These are phyloP conservation scores for Campylomormyrus numenius DNA, from an alignment of 2,113 vertebrate genomes.

Conservation along the genomic window DNA sequence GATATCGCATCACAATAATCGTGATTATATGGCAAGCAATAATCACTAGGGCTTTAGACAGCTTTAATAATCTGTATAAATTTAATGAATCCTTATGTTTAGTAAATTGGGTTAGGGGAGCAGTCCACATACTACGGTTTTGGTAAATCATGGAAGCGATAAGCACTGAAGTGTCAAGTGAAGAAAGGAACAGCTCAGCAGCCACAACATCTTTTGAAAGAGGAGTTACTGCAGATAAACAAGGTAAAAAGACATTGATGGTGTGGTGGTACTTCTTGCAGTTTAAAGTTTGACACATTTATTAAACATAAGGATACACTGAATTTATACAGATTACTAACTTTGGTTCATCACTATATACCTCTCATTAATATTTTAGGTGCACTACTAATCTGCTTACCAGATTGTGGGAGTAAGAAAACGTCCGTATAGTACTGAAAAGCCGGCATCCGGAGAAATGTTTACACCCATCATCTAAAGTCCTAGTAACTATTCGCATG, in stretches of 20 bases:
- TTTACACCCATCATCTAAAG: background rate
- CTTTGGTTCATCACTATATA: background rate
- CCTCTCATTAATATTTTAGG: background rate
- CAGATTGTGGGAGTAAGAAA: background rate
- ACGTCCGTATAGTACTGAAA: background rate
- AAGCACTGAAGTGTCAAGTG: background rate
- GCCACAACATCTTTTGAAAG: background rate
- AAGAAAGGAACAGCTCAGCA: background rate
- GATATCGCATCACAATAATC: background rate
- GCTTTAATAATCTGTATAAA: background rate
- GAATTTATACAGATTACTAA: background rate
- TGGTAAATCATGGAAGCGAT: background rate
- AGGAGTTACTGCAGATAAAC: background rate
- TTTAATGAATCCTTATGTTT: background rate
- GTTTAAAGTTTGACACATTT: background rate
- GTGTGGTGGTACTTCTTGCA: background rate
- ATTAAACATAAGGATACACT: background rate
- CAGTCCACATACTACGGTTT: background rate
- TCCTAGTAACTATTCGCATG: background rate
- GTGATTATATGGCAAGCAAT: background rate
- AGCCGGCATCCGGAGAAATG: background rate
- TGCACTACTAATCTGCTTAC: background rate
- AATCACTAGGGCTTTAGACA: background rate
- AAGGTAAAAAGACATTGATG: too few relatives aligned
- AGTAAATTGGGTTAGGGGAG: background rate